Evolutionary conservation across 2,888 invertebrate genomes (phyloP).

Genomic region (Drosophila mettleri): DNA sequence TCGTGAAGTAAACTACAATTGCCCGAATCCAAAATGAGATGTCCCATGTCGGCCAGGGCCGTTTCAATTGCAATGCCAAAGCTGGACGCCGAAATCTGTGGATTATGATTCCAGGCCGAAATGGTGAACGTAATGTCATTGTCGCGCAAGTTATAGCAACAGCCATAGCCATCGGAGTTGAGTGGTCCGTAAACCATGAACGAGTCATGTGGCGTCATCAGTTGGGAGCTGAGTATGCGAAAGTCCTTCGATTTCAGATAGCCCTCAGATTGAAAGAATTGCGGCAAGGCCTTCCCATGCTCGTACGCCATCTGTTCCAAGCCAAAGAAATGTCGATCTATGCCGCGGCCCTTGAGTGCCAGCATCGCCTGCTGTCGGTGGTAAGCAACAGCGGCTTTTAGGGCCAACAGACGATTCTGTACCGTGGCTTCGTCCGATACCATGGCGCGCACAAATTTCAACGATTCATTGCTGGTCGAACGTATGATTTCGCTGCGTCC

Average conservation of each 20-base stretch:
- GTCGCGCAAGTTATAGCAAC: constrained; percentile 96
- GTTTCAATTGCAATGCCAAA: constrained; percentile 32
- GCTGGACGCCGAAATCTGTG: constrained; percentile 86
- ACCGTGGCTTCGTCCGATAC: constrained; percentile 84
- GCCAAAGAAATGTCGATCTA: constrained; percentile 96
- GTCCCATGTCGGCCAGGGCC: constrained; percentile 39
- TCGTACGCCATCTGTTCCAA: constrained; percentile 93
- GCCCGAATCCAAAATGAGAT: constrained; percentile 7
- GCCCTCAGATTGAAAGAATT: constrained; percentile 90
- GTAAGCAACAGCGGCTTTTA: constrained; percentile 90
- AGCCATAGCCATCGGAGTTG: constrained; percentile 94
- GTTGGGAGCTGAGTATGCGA: constrained; percentile 94
- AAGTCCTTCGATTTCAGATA: constrained; percentile 91
- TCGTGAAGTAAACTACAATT: background rate
- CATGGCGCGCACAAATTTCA: constrained; percentile 91
- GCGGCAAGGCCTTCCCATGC: constrained; percentile 90
- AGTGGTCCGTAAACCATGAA: constrained; percentile 97
- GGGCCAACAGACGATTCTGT: constrained; percentile 87
- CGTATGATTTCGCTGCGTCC: constrained; percentile 98
- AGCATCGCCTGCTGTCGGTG: constrained; percentile 92
- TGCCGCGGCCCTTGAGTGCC: constrained; percentile 88
- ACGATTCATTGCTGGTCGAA: constrained; percentile 93
- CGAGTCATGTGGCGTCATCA: constrained; percentile 91
- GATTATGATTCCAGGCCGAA: constrained; percentile 88
- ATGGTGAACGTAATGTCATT: constrained; percentile 91